Base-by-base conservation (phyloP, 2,888 invertebrate species). In the Gymnoscelis rufifasciata region DNA sequence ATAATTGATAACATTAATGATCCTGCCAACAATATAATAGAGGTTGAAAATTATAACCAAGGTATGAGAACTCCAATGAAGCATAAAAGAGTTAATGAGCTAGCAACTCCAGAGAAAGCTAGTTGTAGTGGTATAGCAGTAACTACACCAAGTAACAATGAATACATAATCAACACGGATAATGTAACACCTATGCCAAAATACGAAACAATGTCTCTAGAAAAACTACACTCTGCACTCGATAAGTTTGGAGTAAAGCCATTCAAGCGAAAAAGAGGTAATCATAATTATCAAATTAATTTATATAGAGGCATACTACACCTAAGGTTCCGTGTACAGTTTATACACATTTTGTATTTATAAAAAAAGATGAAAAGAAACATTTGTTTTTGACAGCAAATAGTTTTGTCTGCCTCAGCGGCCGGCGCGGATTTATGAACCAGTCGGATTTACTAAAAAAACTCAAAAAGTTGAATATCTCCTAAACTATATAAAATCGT, bases 201-300 rank as follows among this genome's bases (percentile, higher is more conserved):
- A 65, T 93, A 90, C 62, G 79, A 80, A 12, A 62, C 70, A 4
- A 90, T 93, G 89, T 68, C 86, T 24, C 90, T 92, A 13, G 89
- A 91, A 0, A 86, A 89, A 56, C 77, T 91, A 24, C 78, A 89
- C 49, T 79, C 76, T 49, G 90, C 91, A 64, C 70, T 93, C 4
- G 87, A 91, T 52, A 91, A 90, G 66, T 91, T 89, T 77, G 93
- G 93, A 1, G 74, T 93, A 4, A 93, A 92, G 66, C 91, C 91
- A 1, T 78, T 93, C 12, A 93, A 92, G 69, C 83, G 92, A 43
- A 90, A 89, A 75, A 82, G 91, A 82, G 89, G 89, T 89, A 26
- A 45, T 4, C 10, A 7, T 19, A 19, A 19, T n/a, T 19, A 19
- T 5, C 19, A 19, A 19, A 3, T 19, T n/a, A n/a, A n/a, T n/a